Base-by-base conservation (phyloP, 2,888 invertebrate genomes). In the Orthosia gothica region DNA sequence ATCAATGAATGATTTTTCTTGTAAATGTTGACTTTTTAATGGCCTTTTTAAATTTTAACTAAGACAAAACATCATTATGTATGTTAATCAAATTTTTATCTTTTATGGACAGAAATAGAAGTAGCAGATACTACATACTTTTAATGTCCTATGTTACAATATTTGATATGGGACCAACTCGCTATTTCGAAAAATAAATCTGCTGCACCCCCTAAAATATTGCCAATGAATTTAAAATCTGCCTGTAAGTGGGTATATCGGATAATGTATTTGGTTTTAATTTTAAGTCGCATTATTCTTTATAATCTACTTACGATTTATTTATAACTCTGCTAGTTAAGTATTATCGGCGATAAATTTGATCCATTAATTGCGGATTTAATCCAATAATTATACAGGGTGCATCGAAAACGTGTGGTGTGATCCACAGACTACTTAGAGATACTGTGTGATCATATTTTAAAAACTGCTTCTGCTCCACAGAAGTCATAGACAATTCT, bases 301-400 rank as follows among this genome's bases (percentile, higher is more conserved):
- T n/a, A 12, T 67, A 16, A 67, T 58, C n/a, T 47, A 49, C 18
- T 49, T 63, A 47, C 23, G 18, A 23, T 66, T 13, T 45, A 23
- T 55, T 55, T 45, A 23, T 45, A 45, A 40, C 1, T 9, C 40
- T 52, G 12, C 7, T 12, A 54, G n/a, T n/a, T 12, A 9, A 45
- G 1, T 16, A n/a, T n/a, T n/a, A 70, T 26, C 9, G 55, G 18
- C 49, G 20, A 50, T 40, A 69, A 70, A 32, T 26, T 66, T 26
- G 16, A 45, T 52, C 12, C 23, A 26, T 66, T 65, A 47, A 23
- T n/a, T n/a, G n/a, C n/a, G n/a, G n/a, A 32, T 26, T 66, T 26
- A n/a, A 45, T 52, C 12, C 23, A 26, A 54, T 65, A 47, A 23
- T 40, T 40, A 40, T 40, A 40, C 40, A 9, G 7, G 1, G 9